Evolutionary conservation across 2,113 vertebrate species (phyloP).

Genomic region (Mandrillus leucophaeus): DNA sequence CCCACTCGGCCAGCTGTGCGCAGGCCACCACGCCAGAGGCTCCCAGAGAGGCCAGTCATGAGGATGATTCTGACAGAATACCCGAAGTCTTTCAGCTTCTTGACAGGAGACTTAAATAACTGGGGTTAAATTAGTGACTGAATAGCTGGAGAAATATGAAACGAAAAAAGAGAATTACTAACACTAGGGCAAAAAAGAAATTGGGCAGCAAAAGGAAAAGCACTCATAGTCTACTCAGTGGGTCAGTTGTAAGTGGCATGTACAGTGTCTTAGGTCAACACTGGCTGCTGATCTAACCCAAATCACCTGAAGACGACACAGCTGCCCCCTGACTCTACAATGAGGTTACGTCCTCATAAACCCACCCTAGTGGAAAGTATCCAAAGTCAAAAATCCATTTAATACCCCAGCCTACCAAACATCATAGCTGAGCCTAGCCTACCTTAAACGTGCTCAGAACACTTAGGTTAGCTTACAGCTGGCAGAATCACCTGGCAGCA

Average conservation of each 20-base stretch:
- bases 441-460: background rate
- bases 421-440: background rate
- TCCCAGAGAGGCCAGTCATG: background rate
- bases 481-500: background rate
- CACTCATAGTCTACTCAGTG: background rate
- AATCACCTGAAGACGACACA: background rate
- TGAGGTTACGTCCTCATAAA: background rate
- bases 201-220: background rate
- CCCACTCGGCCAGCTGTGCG: background rate
- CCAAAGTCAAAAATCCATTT: background rate
- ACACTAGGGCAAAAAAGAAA: conserved; percentile 4
- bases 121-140: background rate
- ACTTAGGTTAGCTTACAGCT: background rate
- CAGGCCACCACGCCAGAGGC: background rate
- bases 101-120: background rate
- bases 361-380: background rate
- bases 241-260: background rate
- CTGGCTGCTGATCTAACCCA: background rate
- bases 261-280: background rate
- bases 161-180: background rate
- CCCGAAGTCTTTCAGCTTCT: background rate
- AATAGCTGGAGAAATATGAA: background rate
- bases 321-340: background rate
- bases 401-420: background rate
- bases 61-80: background rate